Evolutionary conservation across 1,140 invertebrate species (phyloP), one percentile per base, ranked within the genome.

Genomic region (Sinonovacula constricta): DNA sequence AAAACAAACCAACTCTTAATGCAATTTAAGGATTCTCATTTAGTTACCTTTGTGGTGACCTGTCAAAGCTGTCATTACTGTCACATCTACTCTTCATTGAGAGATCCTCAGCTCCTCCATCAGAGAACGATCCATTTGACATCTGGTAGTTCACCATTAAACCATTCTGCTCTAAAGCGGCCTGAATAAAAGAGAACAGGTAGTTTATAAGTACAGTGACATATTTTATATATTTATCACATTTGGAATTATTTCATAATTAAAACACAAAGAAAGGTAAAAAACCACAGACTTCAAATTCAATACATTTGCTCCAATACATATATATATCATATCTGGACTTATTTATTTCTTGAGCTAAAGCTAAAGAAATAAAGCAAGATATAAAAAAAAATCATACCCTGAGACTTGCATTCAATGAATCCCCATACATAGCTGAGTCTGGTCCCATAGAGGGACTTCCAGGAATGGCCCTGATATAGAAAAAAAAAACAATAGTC

Each of bases 351-450:
- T n/a, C n/a, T n/a, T n/a, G n/a, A n/a, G n/a, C n/a, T n/a, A n/a
- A n/a, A n/a, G n/a, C n/a, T n/a, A n/a, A n/a, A 0, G 30, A 28
- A 22, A 5, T 28, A 51, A 15, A 49, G 14, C 15, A 30, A 3
- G 5, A 7, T 39, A 65, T 28, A 45, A 51, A 56, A 28, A n/a
- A 26, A 15, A 56, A 36, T 88, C 91, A 89, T 93, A 95, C 95
- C 93, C 95, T 94, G 69, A 95, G 91, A 89, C 94, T 95, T 65
- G 94, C 94, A 88, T 94, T 94, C 63, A 95, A 89, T 78, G 93
- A 93, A 83, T 95, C 95, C 68, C 94, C 94, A 88, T 95, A 95
- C 85, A 95, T 92, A 26, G 94, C 94, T 26, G 94, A 94, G 88
- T 94, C 95, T 87, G 94, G 93, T 60, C 93, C 93, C 81, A 94